phyloP scores from a whole-genome alignment of 2,797 vertebrate species.

The Fistularia commersonii region DNA sequence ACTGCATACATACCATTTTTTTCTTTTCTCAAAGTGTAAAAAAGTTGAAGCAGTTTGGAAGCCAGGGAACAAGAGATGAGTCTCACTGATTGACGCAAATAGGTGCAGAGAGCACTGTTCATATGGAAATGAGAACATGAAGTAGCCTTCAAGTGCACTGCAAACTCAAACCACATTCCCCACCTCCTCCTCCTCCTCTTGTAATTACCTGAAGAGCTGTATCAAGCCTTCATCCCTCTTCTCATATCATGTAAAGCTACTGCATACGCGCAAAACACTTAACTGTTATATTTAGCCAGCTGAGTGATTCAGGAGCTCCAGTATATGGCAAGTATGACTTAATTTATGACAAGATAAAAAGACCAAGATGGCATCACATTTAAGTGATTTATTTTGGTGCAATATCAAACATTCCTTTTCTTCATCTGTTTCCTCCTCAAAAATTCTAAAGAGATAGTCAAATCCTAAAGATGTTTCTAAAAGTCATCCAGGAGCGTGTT shows the following conservation, averaged over 20 bases:
- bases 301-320: conserved; percentile 34
- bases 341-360: too few species aligned
- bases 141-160: conserved; percentile 72
- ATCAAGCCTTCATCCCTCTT: conserved; percentile 59
- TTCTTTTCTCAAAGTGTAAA: conserved; percentile 37
- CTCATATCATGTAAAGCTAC: conserved; percentile 49
- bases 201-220: conserved; percentile 75
- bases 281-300: conserved; percentile 61
- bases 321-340: background rate
- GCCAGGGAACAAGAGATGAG: conserved; percentile 49
- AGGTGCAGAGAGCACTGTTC: conserved; percentile 66
- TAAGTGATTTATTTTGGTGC: too few species aligned
- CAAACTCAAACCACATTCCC: conserved; percentile 45
- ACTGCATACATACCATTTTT: conserved; percentile 10
- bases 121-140: conserved; percentile 74
- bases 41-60: conserved; percentile 43
- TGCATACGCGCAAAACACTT: conserved; percentile 54
- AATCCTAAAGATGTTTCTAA: too few species aligned
- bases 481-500: too few species aligned
- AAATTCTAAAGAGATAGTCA: too few species aligned
- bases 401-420: too few species aligned
- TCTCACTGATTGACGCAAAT: conserved; percentile 68
- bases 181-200: conserved; percentile 45
- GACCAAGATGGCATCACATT: too few species aligned
- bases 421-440: too few species aligned